Base-by-base conservation (phyloP, 92 coral and sea anemone genomes). In the Heteractis magnifica region DNA sequence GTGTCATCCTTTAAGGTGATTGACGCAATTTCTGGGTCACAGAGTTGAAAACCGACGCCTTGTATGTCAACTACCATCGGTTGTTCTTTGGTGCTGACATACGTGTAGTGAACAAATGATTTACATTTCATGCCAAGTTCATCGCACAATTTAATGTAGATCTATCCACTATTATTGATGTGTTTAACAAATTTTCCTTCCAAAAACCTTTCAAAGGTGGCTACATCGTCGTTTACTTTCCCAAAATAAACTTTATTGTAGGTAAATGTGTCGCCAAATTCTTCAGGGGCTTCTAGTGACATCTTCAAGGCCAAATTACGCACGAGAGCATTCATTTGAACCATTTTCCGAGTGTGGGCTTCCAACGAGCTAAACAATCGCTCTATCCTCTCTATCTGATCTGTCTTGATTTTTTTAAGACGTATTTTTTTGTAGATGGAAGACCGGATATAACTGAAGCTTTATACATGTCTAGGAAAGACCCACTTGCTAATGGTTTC, bases 221-320 rank as follows among this genome's bases (percentile, higher is more conserved):
- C 86, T 15, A 34, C 72, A 53, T 90, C 88, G 18, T 83, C 86
- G 75, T 89, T 65, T 18, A 92, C 53, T 51, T 83, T 60, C 20
- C 85, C 75, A 84, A 77, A 88, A 64, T 90, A 92, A 11, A 88
- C 93, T 81, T 92, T n/a, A 34, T 52, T 80, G 78, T 92, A 92
- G 13, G 49, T 77, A 74, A 90, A 88, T 60, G 79, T 75, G 62
- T 86, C 10, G 11, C 91, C 95, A 87, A 80, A 87, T 64, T 88
- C 88, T 52, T 8, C 48, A 1, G 82, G 87, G 49, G 49, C 78
- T 80, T 73, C 86, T 73, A 72, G 23, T 15, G 84, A 80, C 83
- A 92, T 78, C n/a, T 68, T 89, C 75, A 83, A 81, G 49, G 96
- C 87, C 50, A 92, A 76, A 44, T 92, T 87, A 34, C 91, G 34